Conservation (phyloP, 2,888 invertebrate genomes). For the Mechanitis mazaeus region DNA sequence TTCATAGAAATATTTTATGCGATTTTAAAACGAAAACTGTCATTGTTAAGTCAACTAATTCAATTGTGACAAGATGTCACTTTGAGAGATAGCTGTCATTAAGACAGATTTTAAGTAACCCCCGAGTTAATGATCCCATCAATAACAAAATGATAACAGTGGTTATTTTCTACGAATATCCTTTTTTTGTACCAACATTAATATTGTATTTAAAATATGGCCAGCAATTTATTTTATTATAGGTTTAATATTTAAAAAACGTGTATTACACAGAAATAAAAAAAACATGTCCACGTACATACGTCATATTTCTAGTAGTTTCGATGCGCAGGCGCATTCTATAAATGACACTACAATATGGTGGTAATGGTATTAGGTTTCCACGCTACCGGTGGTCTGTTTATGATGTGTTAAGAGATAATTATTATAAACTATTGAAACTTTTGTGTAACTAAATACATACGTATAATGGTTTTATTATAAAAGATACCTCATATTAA, state of each 20-base stretch:
- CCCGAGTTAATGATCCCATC: conserved; percentile 25
- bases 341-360: conserved; percentile 29
- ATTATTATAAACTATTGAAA: conserved; percentile 16
- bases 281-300: too few relatives aligned
- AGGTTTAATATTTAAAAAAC: not conserved
- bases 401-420: conserved; percentile 12
- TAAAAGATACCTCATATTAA: not conserved
- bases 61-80: conserved; percentile 21
- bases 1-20: too few relatives aligned
- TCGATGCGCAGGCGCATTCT: conserved; percentile 27
- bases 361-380: conserved; percentile 25
- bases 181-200: not conserved
- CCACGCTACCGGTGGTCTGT: conserved; percentile 26
- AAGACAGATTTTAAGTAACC: conserved; percentile 15
- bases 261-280: not conserved
- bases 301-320: conserved; percentile 19
- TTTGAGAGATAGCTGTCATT: conserved; percentile 45
- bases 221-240: not conserved
- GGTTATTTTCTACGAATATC: conserved; percentile 18
- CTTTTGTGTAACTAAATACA: conserved; percentile 1
- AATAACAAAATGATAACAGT: conserved; percentile 25
- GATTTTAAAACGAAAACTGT: too few relatives aligned
- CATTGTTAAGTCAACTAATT: conserved; percentile 6
- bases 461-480: not conserved
- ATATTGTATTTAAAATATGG: not conserved